Conservation (phyloP, 2,797 vertebrate species). For the Synaphobranchus kaupii region DNA sequence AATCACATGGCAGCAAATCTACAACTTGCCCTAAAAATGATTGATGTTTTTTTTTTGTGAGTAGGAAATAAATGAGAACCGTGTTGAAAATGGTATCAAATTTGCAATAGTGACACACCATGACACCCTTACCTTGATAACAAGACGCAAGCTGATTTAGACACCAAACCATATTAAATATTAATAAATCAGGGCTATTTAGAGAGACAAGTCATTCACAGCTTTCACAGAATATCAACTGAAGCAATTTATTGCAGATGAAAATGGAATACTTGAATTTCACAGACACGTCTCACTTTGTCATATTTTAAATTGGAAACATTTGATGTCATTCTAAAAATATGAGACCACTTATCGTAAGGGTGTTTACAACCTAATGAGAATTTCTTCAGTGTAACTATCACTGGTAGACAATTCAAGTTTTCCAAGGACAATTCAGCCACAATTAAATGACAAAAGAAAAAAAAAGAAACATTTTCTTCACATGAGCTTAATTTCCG, state of each 20-base stretch:
- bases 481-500: not conserved
- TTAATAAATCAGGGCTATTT: slow-evolving; percentile 24
- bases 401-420: slow-evolving; percentile 43
- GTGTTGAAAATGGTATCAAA: slow-evolving; percentile 9
- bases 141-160: slow-evolving; percentile 48
- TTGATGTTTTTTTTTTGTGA: not conserved
- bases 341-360: not conserved
- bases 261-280: slow-evolving; percentile 47
- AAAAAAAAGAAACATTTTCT: not conserved
- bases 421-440: slow-evolving; percentile 28
- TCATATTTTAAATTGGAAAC: slow-evolving; percentile 18
- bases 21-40: not conserved
- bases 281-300: slow-evolving; percentile 20
- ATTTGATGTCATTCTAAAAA: slow-evolving; percentile 5
- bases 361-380: not conserved
- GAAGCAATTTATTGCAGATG: slow-evolving; percentile 33
- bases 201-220: slow-evolving; percentile 13
- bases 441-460: not conserved
- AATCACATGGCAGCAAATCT: slow-evolving; percentile 6
- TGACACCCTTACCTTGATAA: slow-evolving; percentile 64
- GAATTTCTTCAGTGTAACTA: slow-evolving; percentile 4
- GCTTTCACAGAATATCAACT: slow-evolving; percentile 40
- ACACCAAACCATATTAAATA: slow-evolving; percentile 37
- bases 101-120: not conserved
- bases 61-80: slow-evolving; percentile 23